Conservation (phyloP, 2,888 invertebrate genomes). For the Lithophane leautieri region DNA sequence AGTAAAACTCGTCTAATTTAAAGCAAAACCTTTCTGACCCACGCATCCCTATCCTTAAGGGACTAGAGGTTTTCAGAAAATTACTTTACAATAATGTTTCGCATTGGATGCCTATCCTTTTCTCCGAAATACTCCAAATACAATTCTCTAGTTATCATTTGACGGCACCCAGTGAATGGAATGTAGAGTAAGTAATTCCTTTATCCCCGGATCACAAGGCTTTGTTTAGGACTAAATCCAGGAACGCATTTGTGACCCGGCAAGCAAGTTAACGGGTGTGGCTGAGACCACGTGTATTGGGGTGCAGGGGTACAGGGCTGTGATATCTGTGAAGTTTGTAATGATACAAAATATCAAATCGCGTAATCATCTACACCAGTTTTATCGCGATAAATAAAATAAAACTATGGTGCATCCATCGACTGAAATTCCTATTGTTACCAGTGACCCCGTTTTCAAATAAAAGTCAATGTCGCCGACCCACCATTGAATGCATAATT, state of each 20-base stretch:
- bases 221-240: constrained; percentile 32
- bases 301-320: too few species aligned
- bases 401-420: constrained; percentile 17
- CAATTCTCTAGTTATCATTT: constrained; percentile 38
- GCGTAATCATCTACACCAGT: not conserved
- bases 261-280: constrained; percentile 45
- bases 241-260: constrained; percentile 16
- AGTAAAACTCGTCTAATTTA: constrained; percentile 5
- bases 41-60: not conserved
- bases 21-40: constrained; percentile 11
- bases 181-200: constrained; percentile 30
- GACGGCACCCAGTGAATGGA: constrained; percentile 18
- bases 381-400: constrained; percentile 22
- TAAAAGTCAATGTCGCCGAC: constrained; percentile 41
- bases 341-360: constrained; percentile 3
- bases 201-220: constrained; percentile 28
- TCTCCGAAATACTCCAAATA: constrained; percentile 7
- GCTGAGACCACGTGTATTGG: constrained; percentile 28
- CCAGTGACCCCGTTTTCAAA: constrained; percentile 53
- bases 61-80: constrained; percentile 26
- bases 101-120: constrained; percentile 13
- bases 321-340: not conserved
- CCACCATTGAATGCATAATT: constrained; percentile 36
- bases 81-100: constrained; percentile 16
- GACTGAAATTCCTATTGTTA: constrained; percentile 45